Conservation (phyloP, 1,140 invertebrate species). For the Listronotus bonariensis region DNA sequence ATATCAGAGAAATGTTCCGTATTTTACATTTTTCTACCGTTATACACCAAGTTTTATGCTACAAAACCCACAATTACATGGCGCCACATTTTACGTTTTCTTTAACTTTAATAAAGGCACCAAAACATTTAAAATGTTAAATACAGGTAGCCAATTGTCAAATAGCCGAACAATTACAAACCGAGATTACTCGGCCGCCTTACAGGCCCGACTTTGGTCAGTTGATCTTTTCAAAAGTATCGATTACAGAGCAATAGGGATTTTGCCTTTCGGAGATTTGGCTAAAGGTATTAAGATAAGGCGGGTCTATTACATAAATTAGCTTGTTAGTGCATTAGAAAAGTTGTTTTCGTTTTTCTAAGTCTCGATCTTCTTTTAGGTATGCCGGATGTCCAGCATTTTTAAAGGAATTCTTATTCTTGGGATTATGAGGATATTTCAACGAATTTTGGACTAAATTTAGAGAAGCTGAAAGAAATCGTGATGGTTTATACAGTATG, state of each 20-base stretch:
- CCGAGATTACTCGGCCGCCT: neutral
- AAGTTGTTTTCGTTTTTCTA: slow-evolving; percentile 31
- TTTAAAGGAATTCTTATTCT: too few relatives aligned
- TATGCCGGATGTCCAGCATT: slow-evolving; percentile 14
- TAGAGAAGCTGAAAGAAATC: too few relatives aligned
- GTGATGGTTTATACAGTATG: too few relatives aligned
- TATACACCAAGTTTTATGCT: neutral
- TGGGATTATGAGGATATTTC: neutral
- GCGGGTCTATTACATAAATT: slow-evolving; percentile 3
- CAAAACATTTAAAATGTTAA: neutral
- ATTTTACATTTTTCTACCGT: neutral
- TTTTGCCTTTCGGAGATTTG: slow-evolving; percentile 6
- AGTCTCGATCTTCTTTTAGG: neutral
- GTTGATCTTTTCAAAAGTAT: slow-evolving; percentile 24
- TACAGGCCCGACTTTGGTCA: slow-evolving; percentile 9
- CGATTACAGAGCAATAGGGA: slow-evolving; percentile 1
- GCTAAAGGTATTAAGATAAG: slow-evolving; percentile 3
- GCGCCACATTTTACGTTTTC: slow-evolving; percentile 9
- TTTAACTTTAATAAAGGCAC: slow-evolving; percentile 9
- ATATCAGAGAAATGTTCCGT: too few relatives aligned
- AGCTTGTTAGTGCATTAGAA: slow-evolving; percentile 4
- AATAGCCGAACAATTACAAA: neutral
- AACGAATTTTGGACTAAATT: slow-evolving; percentile 21
- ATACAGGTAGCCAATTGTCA: slow-evolving; percentile 15
- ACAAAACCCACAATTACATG: neutral